These are phyloP conservation scores for Dasyprocta punctata DNA, from an alignment of 2,113 vertebrate genomes.

Conservation along the genomic window DNA sequence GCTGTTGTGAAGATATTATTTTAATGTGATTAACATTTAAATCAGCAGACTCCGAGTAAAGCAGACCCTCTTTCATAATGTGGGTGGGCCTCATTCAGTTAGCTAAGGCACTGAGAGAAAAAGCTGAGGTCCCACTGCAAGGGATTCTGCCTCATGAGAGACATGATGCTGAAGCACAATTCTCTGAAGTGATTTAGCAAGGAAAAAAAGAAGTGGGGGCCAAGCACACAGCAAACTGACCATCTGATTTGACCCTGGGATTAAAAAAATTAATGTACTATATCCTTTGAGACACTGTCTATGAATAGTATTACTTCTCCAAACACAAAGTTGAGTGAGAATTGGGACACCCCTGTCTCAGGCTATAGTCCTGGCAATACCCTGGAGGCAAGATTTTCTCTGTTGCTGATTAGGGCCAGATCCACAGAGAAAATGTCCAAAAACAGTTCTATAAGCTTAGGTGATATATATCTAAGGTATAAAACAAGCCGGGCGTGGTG, in stretches of 20 bases:
- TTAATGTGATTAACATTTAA: neutral
- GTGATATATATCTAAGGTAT: neutral
- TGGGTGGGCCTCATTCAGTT: neutral
- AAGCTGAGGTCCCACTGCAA: neutral
- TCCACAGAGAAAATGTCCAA: neutral
- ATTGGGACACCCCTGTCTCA: neutral
- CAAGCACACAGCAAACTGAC: neutral
- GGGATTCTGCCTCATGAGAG: neutral
- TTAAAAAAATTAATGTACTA: slow-evolving; percentile 14
- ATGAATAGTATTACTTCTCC: slow-evolving; percentile 16
- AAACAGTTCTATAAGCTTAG: neutral
- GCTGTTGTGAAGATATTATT: neutral
- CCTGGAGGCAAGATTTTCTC: neutral
- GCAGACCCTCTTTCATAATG: neutral
- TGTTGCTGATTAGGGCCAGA: neutral
- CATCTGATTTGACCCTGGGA: neutral
- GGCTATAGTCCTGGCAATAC: neutral
- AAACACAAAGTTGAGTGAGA: neutral
- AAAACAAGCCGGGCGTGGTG: no score
- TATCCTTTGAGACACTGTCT: neutral
- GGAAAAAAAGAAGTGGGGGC: neutral
- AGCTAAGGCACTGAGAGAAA: neutral
- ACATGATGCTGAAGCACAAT: neutral
- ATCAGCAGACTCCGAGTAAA: neutral
- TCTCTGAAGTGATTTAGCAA: neutral